Evolutionary conservation across 2,113 vertebrate species (phyloP).

Genomic region (Megaleporinus macrocephalus): DNA sequence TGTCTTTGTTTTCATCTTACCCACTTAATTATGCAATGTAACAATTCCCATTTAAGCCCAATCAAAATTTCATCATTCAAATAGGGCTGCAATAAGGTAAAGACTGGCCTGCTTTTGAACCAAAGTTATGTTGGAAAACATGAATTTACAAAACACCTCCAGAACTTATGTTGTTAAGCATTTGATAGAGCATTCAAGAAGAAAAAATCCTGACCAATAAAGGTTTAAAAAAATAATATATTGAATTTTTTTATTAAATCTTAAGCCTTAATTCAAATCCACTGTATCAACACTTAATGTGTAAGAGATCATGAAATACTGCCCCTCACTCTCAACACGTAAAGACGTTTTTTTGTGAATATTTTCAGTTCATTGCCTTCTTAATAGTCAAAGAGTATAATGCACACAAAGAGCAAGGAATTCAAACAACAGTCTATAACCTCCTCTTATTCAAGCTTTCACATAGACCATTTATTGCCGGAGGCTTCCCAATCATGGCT

Average conservation of each 20-base stretch:
- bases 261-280: neutral
- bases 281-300: neutral
- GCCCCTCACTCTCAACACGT: neutral
- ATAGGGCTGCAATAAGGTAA: too few species aligned
- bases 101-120: too few species aligned
- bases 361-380: slow-evolving; percentile 30
- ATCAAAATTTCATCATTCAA: neutral
- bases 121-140: too few species aligned
- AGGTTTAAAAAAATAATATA: too few species aligned
- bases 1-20: too few species aligned
- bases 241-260: too few species aligned
- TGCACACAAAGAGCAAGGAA: slow-evolving; percentile 29
- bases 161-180: too few species aligned
- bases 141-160: too few species aligned
- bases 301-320: neutral
- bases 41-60: neutral
- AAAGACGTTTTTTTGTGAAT: neutral
- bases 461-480: slow-evolving; percentile 23
- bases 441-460: slow-evolving; percentile 30
- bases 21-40: too few species aligned
- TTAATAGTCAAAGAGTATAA: slow-evolving; percentile 38
- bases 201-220: too few species aligned
- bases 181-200: too few species aligned
- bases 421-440: slow-evolving; percentile 41
- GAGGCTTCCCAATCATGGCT: slow-evolving; percentile 26